Percentiles rank a stretch among this genome's conserved stretches.
Conservation (phyloP, 2,113 vertebrate species). For the Ellobius talpinus region DNA sequence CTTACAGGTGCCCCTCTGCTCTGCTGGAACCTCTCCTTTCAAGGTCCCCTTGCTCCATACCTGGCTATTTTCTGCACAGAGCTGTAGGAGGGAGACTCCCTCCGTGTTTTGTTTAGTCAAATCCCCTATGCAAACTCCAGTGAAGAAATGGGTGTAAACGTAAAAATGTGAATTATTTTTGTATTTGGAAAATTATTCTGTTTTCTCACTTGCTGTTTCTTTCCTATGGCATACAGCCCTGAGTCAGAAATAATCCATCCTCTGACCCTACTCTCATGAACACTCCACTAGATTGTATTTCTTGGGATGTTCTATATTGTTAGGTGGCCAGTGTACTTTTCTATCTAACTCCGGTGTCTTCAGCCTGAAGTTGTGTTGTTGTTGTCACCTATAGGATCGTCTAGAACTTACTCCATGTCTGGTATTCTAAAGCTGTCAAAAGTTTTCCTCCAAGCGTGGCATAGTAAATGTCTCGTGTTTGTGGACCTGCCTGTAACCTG, state of each 20-base stretch:
- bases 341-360: not conserved
- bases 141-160: not conserved
- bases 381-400: not conserved
- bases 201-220: not conserved
- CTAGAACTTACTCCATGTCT: not conserved
- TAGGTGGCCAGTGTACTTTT: not conserved
- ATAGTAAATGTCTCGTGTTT: not conserved
- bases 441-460: not conserved
- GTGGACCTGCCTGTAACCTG: not conserved
- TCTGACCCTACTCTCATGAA: fast-evolving
- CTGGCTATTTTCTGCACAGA: not conserved
- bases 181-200: not conserved
- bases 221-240: not conserved
- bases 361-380: not conserved
- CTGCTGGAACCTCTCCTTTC: not conserved
- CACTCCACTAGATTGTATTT: not conserved
- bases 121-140: not conserved
- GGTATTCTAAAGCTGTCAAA: not conserved
- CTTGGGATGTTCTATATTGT: not conserved
- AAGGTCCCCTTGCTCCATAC: not conserved
- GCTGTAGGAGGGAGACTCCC: too few relatives aligned
- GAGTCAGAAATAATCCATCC: not conserved
- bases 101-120: not conserved
- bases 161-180: not conserved
- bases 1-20: too few relatives aligned